A percentile compares a stretch with the other conserved stretches of the same genome.
Conservation (phyloP, 2,797 vertebrate species). For the Phaenicophaeus curvirostris region DNA sequence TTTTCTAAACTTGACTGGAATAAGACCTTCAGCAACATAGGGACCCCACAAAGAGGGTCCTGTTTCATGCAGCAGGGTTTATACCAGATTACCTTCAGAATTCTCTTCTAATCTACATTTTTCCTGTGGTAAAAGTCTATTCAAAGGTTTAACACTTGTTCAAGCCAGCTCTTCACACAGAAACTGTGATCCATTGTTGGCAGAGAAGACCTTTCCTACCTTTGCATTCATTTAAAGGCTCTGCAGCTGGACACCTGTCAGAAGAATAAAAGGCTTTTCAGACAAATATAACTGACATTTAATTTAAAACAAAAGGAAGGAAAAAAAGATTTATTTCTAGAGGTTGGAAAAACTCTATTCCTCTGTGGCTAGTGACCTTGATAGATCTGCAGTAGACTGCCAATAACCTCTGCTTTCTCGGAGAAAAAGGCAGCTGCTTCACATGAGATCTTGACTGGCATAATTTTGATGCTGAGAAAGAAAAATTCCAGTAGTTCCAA, state of each 20-base stretch:
- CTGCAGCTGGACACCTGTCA: background rate
- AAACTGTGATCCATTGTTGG: rapidly evolving
- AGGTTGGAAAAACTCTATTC: background rate
- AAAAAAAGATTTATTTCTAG: background rate
- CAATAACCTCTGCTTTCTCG: background rate
- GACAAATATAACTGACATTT: background rate
- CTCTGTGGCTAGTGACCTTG: background rate
- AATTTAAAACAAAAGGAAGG: background rate
- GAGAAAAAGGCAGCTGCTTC: background rate
- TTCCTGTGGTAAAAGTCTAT: background rate
- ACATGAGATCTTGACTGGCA: background rate
- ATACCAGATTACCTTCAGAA: background rate
- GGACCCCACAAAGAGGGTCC: background rate
- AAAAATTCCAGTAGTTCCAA: background rate
- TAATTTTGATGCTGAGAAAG: background rate
- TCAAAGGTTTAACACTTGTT: background rate
- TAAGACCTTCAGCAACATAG: background rate
- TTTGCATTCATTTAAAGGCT: background rate
- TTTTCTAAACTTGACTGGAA: background rate
- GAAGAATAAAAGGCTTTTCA: background rate
- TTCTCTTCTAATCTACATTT: background rate
- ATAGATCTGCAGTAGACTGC: background rate
- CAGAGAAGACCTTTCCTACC: background rate
- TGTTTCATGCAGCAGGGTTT: background rate
- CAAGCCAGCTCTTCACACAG: background rate